Evolutionary conservation across 2,888 invertebrate species (phyloP).

Genomic region (Orthosia gothica): DNA sequence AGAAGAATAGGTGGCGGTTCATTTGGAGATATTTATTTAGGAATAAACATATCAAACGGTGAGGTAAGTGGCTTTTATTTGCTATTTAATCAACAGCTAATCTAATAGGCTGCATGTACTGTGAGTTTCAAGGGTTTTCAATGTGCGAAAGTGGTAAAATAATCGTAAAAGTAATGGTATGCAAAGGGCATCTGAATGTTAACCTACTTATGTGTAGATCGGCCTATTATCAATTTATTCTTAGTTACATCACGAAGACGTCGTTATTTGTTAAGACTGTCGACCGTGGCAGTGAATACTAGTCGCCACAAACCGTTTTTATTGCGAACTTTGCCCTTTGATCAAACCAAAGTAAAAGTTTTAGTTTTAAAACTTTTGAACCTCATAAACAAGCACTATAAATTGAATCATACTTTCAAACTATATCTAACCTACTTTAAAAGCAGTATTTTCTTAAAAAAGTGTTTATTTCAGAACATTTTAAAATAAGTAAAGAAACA

Average conservation of each 20-base stretch:
- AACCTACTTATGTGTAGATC: constrained; percentile 63
- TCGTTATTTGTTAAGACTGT: constrained; percentile 34
- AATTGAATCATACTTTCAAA: constrained; percentile 1
- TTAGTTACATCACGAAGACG: constrained; percentile 56
- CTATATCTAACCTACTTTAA: background rate
- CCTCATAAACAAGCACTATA: background rate
- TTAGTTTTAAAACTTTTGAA: constrained; percentile 32
- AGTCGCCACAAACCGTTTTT: constrained; percentile 15
- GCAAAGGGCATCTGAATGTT: constrained; percentile 68
- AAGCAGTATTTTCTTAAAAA: background rate
- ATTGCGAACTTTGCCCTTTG: constrained; percentile 12
- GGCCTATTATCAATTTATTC: constrained; percentile 60
- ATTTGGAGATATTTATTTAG: constrained; percentile 99
- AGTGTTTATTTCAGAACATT: background rate
- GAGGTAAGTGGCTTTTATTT: constrained; percentile 91
- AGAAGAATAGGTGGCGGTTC: constrained; percentile 99
- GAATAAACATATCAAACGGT: constrained; percentile 96
- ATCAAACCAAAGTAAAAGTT: constrained; percentile 25
- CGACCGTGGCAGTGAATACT: constrained; percentile 54
- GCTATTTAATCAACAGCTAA: constrained; percentile 21
- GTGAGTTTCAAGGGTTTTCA: constrained; percentile 27
- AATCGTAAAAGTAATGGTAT: constrained; percentile 60
- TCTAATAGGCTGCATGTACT: constrained; percentile 5
- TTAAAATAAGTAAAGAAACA: background rate
- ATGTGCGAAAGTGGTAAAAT: constrained; percentile 35